Conservation (phyloP, 2,797 vertebrate species). For the Falco rusticolus region DNA sequence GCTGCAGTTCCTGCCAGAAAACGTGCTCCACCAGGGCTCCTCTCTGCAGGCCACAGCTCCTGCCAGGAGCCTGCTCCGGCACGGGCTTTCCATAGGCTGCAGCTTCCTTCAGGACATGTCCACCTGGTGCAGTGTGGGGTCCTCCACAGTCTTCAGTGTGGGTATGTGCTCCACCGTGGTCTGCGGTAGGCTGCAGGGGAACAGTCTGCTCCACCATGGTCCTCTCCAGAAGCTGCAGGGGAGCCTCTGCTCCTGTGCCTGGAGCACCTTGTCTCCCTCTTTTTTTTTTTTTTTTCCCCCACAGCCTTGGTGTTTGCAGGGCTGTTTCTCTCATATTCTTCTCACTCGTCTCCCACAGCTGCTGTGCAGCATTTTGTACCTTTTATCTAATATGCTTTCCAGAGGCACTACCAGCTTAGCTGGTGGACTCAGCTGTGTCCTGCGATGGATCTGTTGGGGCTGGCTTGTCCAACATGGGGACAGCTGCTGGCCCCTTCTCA, state of each 20-base stretch:
- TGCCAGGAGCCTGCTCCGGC: not conserved
- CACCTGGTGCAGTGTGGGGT: not conserved
- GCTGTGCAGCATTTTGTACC: not conserved
- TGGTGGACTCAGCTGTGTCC: not conserved
- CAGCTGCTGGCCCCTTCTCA: not conserved
- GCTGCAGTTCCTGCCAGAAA: not conserved
- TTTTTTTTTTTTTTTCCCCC: not conserved
- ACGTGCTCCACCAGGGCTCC: accelerated
- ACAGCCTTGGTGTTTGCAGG: not conserved
- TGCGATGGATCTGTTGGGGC: not conserved
- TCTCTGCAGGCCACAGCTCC: too few relatives aligned
- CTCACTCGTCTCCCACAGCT: not conserved
- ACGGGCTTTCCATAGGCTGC: accelerated
- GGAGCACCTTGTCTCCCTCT: not conserved
- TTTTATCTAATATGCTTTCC: not conserved
- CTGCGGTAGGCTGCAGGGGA: too few relatives aligned
- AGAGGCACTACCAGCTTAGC: not conserved
- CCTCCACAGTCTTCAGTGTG: too few relatives aligned
- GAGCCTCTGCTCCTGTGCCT: not conserved
- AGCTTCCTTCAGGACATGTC: not conserved
- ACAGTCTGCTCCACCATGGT: not conserved
- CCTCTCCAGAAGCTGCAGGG: not conserved
- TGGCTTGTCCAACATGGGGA: accelerated
- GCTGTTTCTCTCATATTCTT: not conserved
- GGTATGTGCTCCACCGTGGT: too few relatives aligned